Conservation (phyloP, 2,113 vertebrate species). For the Neotragus pygmaeus region DNA sequence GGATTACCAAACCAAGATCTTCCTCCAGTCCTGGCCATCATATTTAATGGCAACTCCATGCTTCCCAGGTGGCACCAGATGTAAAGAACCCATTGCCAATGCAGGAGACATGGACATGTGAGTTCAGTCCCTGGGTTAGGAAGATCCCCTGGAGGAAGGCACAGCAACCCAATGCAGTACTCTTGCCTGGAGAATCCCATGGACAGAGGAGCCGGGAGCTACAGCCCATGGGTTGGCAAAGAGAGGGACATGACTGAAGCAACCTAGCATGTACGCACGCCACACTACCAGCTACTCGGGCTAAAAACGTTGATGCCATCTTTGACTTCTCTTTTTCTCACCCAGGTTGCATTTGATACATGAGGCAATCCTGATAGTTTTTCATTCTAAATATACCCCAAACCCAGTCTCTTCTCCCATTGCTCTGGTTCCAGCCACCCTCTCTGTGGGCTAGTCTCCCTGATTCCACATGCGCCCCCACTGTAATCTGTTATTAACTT, state of each 20-base stretch:
- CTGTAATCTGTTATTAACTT: background rate
- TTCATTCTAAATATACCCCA: background rate
- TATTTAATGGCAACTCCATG: background rate
- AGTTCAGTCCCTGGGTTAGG: background rate
- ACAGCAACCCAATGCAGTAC: background rate
- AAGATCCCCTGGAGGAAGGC: background rate
- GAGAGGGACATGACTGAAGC: background rate
- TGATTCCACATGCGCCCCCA: background rate
- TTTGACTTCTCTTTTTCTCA: background rate
- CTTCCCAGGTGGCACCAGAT: background rate
- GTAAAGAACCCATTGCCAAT: background rate
- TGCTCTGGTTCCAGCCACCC: background rate
- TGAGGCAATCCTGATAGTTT: background rate
- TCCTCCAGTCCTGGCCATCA: background rate
- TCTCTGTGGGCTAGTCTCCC: background rate
- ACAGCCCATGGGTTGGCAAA: background rate
- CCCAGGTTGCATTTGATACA: background rate
- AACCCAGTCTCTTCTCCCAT: background rate
- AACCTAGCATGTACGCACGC: fast-evolving
- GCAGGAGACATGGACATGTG: background rate
- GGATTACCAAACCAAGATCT: background rate
- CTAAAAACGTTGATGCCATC: background rate
- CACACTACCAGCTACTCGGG: background rate
- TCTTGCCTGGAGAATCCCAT: background rate
- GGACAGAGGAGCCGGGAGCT: background rate